Percentiles rank a stretch among this genome's conserved stretches.
These are phyloP conservation scores for Brachionichthys hirsutus DNA, from an alignment of 2,113 vertebrate species.

Conservation along the genomic window DNA sequence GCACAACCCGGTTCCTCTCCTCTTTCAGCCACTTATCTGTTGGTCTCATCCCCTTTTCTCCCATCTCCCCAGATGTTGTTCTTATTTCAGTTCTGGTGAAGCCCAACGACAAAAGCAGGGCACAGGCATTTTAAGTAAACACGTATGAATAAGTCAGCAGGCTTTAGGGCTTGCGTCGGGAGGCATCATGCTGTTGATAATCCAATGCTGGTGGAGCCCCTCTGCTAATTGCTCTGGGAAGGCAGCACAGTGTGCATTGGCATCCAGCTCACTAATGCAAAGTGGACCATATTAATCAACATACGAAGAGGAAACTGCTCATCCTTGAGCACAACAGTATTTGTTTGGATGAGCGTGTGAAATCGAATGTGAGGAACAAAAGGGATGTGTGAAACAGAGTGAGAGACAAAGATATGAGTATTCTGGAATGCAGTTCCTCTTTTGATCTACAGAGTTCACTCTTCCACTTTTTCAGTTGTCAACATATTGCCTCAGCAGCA, in stretches of 20 bases:
- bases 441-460: slow-evolving; percentile 71
- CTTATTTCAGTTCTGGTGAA: slow-evolving; percentile 58
- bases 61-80: slow-evolving; percentile 51
- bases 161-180: slow-evolving; percentile 71
- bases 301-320: slow-evolving; percentile 53
- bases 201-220: slow-evolving; percentile 65
- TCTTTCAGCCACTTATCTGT: slow-evolving; percentile 22
- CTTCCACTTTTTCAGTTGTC: slow-evolving; percentile 60
- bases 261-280: slow-evolving; percentile 70
- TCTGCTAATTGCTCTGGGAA: slow-evolving; percentile 78
- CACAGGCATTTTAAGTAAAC: slow-evolving; percentile 72
- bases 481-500: slow-evolving; percentile 17
- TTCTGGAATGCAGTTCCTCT: slow-evolving; percentile 43
- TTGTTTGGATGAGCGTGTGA: slow-evolving; percentile 11
- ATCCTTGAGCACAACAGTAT: neutral
- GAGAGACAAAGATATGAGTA: neutral
- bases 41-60: slow-evolving; percentile 16
- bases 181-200: slow-evolving; percentile 79
- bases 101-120: slow-evolving; percentile 62
- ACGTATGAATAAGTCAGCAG: slow-evolving; percentile 79
- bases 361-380: neutral
- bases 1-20: neutral
- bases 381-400: too few relatives aligned
- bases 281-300: slow-evolving; percentile 78
- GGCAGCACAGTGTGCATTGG: slow-evolving; percentile 70